These are phyloP conservation scores for Hyposmocoma kahamanoa DNA, from an alignment of 1,140 invertebrate species.

Conservation along the genomic window DNA sequence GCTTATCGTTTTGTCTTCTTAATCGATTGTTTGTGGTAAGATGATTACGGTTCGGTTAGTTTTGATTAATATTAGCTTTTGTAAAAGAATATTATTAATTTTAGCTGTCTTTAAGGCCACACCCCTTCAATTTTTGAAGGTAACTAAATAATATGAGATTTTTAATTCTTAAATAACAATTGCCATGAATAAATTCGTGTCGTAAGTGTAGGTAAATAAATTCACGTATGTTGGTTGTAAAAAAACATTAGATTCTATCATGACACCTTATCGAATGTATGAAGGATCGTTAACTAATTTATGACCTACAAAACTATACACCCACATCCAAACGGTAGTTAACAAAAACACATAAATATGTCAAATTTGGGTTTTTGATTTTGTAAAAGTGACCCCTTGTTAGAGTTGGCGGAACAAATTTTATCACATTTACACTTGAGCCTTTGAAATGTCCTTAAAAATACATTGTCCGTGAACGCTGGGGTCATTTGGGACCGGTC, in stretches of 20 bases:
- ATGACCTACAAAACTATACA: slow-evolving; percentile 20
- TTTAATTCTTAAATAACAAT: no score
- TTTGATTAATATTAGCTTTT: background rate
- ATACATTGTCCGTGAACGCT: slow-evolving; percentile 57
- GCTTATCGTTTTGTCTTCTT: slow-evolving; percentile 20
- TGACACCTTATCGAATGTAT: no score
- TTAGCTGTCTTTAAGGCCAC: slow-evolving; percentile 13
- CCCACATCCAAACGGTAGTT: slow-evolving; percentile 22
- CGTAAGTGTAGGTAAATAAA: no score
- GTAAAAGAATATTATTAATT: background rate
- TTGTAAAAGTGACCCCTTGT: slow-evolving; percentile 53
- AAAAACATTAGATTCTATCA: no score
- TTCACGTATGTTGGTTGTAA: no score
- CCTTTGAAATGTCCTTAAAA: slow-evolving; percentile 45
- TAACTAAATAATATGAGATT: no score
- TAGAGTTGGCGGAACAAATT: slow-evolving; percentile 50
- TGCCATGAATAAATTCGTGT: no score
- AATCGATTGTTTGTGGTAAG: slow-evolving; percentile 44
- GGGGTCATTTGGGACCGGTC: slow-evolving; percentile 50
- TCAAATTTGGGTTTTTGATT: slow-evolving; percentile 32
- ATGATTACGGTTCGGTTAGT: slow-evolving; percentile 29
- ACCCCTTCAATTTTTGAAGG: slow-evolving; percentile 35
- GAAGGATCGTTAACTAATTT: slow-evolving; percentile 11
- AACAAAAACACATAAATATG: slow-evolving; percentile 37
- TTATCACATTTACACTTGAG: slow-evolving; percentile 53